These are phyloP conservation scores for Candoia aspera DNA, from an alignment of 2,113 vertebrate species.

Conservation along the genomic window DNA sequence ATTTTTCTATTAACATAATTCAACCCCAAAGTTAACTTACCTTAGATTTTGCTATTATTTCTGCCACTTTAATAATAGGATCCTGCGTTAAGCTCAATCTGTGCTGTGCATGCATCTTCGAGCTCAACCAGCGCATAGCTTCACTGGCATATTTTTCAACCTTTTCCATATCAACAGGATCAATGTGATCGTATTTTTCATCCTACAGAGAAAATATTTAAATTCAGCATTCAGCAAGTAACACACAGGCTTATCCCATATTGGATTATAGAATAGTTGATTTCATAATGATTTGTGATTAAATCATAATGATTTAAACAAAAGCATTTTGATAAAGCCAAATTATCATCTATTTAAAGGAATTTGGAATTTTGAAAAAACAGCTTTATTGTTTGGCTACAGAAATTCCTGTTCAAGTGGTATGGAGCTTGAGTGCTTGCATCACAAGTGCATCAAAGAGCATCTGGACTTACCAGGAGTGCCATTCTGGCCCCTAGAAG, in stretches of 20 bases:
- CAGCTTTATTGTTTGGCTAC: background rate
- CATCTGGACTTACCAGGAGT: too few species aligned
- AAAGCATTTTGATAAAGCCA: background rate
- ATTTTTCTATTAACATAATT: background rate
- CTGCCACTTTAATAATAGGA: conserved; percentile 89
- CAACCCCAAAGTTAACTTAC: conserved; percentile 67
- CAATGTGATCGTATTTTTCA: conserved; percentile 87
- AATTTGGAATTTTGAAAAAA: background rate
- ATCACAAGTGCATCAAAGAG: background rate
- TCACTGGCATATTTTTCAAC: conserved; percentile 87
- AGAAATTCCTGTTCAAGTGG: background rate
- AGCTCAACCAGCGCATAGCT: conserved; percentile 90
- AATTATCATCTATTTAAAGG: background rate
- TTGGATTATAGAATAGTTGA: background rate
- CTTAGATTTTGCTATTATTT: conserved; percentile 89
- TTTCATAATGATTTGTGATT: background rate
- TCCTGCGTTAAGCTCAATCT: conserved; percentile 87
- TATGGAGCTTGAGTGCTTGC: background rate
- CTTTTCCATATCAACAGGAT: conserved; percentile 80
- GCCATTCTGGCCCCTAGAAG: too few species aligned
- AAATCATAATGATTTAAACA: too few species aligned
- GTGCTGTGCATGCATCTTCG: conserved; percentile 90
- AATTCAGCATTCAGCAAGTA: conserved; percentile 1
- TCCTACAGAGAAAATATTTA: conserved; percentile 73
- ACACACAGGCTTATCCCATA: background rate